Percentiles rank a stretch among this genome's conserved stretches.
phyloP scores from a whole-genome alignment of 2,113 vertebrate genomes.

The Rissa tridactyla region DNA sequence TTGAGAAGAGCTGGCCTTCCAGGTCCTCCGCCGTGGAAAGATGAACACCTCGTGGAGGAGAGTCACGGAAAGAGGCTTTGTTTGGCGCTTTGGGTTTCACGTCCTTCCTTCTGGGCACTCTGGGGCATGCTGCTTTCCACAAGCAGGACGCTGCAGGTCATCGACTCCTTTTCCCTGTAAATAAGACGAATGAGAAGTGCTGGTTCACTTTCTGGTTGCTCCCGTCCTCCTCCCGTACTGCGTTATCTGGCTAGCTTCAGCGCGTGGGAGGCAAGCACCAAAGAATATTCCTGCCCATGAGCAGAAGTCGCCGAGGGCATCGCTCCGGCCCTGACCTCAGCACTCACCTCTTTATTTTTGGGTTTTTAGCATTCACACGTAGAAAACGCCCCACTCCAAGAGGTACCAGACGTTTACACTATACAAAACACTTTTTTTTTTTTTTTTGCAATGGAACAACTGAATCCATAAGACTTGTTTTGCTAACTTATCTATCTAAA shows the following conservation, averaged over 20 bases:
- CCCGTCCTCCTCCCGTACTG: conserved; percentile 8
- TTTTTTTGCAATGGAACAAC: conserved; percentile 5
- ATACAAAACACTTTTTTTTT: conserved; percentile 1
- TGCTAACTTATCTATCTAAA: conserved; percentile 72
- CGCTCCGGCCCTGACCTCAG: background rate
- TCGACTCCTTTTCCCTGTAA: conserved; percentile 7
- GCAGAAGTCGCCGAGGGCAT: background rate
- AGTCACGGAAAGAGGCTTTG: background rate
- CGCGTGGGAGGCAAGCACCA: conserved; percentile 58
- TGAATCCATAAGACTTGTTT: conserved; percentile 62
- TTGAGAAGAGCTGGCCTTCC: conserved; percentile 59
- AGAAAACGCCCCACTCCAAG: background rate
- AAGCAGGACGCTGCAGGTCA: background rate
- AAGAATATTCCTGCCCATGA: conserved; percentile 44
- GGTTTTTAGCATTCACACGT: background rate
- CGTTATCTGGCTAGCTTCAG: background rate
- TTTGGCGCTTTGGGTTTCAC: background rate
- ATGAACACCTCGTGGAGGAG: conserved; percentile 68
- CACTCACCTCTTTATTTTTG: background rate
- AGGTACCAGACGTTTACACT: conserved; percentile 43
- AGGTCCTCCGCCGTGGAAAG: conserved; percentile 74
- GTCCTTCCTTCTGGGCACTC: conserved; percentile 46
- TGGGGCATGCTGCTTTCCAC: conserved; percentile 64
- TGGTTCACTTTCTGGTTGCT: conserved; percentile 89
- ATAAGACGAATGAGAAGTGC: conserved; percentile 83